Base-by-base conservation (phyloP, 1,140 invertebrate genomes). In the Brachionus rubens region DNA sequence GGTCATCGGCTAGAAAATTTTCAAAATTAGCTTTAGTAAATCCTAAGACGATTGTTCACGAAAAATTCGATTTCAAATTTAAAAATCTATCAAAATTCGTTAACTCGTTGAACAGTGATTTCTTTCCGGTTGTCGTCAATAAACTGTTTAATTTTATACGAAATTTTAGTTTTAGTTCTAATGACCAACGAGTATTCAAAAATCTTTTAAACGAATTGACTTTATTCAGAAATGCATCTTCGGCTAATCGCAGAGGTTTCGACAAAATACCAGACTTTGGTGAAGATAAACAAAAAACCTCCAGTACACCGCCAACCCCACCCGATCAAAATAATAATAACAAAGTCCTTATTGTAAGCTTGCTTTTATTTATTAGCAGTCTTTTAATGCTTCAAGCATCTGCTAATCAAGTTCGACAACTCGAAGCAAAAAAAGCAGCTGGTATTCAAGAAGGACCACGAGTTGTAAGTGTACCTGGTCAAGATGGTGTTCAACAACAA, bases 211-310 rank as follows among this genome's bases (percentile, higher is more conserved):
- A 41, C 10, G 59, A 65, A 10, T 43, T 65, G 21, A 65, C 41
- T 43, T 24, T 65, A 3, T 65, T 65, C 21, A 65, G 43, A 26
- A 65, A 4, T n/a, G 2, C 33, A 26, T 43, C 19, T 41, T 12
- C 40, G 21, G 7, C n/a, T 19, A 59, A 59, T 16, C 10, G 52
- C 28, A 28, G 54, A 3, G 28, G 54, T 19, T 33, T 59, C 5
- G 54, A 59, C 19, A 65, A 65, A 65, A 24, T 65, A 16, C 59
- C 59, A 2, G 59, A 65, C 28, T 65, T 65, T 43, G 59, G 41
- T 12, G 54, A 65, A 3, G n/a, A 21, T 21, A 65, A 41, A 24
- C 7, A 5, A 24, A 65, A 41, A 2, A 28, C 28, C 16, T 19
- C 54, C 14, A 36, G n/a, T n/a, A n/a, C n/a, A n/a, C n/a, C n/a